Evolutionary conservation across 2,888 invertebrate species (phyloP).

Genomic region (Phaonia tiefii): DNA sequence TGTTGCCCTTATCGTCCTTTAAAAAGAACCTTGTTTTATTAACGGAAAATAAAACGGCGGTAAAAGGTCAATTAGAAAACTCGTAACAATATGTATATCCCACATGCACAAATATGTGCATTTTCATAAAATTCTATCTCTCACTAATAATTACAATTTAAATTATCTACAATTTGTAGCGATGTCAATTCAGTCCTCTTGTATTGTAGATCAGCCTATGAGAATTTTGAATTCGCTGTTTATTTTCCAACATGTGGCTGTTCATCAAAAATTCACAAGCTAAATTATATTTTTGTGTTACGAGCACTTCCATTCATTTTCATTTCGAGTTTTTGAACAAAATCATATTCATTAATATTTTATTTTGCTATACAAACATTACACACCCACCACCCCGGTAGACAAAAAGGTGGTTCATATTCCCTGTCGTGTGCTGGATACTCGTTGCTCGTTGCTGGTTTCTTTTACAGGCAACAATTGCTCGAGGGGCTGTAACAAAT

Average conservation of each 20-base stretch:
- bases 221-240: neutral
- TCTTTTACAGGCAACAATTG: neutral
- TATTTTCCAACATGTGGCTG: conserved; percentile 50
- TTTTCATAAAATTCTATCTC: too few relatives aligned
- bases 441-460: too few relatives aligned
- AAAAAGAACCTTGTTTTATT: too few relatives aligned
- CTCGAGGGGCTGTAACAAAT: conserved; percentile 17
- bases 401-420: conserved; percentile 8
- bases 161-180: too few relatives aligned
- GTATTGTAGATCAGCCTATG: too few relatives aligned
- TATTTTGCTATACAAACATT: conserved; percentile 50
- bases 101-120: too few relatives aligned
- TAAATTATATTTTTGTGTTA: conserved; percentile 45
- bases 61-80: too few relatives aligned
- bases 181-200: too few relatives aligned
- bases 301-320: conserved; percentile 47
- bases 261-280: conserved; percentile 64
- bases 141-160: too few relatives aligned
- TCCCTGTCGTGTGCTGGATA: neutral
- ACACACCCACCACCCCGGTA: neutral
- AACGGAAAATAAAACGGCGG: too few relatives aligned
- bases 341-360: conserved; percentile 55
- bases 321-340: conserved; percentile 56
- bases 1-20: too few relatives aligned
- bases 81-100: too few relatives aligned